Conservation (phyloP, 2,113 vertebrate genomes). For the Spea multiplicata region DNA sequence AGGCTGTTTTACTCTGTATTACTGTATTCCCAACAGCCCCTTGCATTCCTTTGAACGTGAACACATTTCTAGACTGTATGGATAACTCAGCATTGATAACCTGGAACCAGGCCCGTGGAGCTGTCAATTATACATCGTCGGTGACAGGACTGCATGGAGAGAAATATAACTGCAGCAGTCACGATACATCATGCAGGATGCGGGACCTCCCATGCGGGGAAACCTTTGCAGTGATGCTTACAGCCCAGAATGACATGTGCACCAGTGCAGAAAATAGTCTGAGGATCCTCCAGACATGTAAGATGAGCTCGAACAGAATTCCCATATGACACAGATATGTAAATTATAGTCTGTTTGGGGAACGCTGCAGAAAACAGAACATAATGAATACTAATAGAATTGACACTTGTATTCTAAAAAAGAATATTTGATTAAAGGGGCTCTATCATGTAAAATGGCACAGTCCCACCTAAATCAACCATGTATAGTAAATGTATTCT, state of each 20-base stretch:
- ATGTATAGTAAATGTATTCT: too few relatives aligned
- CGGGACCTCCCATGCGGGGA: conserved; percentile 62
- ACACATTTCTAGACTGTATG: conserved; percentile 59
- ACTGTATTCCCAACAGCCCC: conserved; percentile 47
- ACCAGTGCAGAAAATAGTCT: conserved; percentile 1
- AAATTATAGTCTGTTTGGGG: too few relatives aligned
- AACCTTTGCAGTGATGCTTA: conserved; percentile 58
- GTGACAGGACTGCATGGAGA: conserved; percentile 53
- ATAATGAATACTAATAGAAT: too few relatives aligned
- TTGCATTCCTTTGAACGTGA: conserved; percentile 58
- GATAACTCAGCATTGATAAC: conserved; percentile 55
- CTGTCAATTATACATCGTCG: conserved; percentile 56
- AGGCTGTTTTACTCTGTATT: not conserved
- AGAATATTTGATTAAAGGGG: too few relatives aligned
- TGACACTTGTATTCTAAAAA: too few relatives aligned
- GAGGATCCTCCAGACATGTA: conserved; percentile 8
- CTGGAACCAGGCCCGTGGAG: conserved; percentile 61
- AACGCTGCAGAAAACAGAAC: too few relatives aligned
- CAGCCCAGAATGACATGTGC: conserved; percentile 35
- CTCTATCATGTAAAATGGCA: too few relatives aligned
- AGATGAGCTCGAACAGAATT: not conserved
- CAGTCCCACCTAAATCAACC: too few relatives aligned
- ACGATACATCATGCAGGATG: conserved; percentile 61
- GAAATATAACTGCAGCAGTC: conserved; percentile 56
- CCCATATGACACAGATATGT: not conserved